Evolutionary conservation across 2,888 invertebrate species (phyloP).

Genomic region (Hedya salicella): DNA sequence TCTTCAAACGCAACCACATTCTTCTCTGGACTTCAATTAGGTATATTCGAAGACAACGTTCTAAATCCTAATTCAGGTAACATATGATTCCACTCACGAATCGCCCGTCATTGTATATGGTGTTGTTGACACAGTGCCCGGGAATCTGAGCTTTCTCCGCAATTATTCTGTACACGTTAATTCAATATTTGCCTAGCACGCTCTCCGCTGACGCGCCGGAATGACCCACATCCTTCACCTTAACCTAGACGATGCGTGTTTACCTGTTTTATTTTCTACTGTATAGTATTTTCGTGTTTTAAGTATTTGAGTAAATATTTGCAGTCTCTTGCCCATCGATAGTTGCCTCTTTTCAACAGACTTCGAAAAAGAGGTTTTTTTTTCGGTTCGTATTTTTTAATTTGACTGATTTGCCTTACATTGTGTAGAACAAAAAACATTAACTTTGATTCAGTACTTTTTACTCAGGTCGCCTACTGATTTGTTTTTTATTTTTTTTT

Average conservation of each 20-base stretch:
- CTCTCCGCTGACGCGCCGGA: conserved; percentile 59
- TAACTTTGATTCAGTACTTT: too few species aligned
- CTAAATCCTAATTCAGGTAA: conserved; percentile 7
- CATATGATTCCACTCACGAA: conserved; percentile 32
- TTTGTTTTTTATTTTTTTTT: too few species aligned
- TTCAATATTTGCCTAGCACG: conserved; percentile 80
- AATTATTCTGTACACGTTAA: conserved; percentile 79
- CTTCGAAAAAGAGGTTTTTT: too few species aligned
- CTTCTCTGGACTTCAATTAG: neutral
- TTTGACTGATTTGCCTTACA: too few species aligned
- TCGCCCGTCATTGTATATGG: conserved; percentile 35
- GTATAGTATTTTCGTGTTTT: neutral
- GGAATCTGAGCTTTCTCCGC: conserved; percentile 70
- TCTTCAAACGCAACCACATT: neutral
- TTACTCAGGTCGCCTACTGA: too few species aligned
- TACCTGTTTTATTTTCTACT: conserved; percentile 17
- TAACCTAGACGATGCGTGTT: conserved; percentile 53
- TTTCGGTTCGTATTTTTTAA: too few species aligned
- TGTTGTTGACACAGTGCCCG: conserved; percentile 44
- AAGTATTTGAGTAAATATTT: neutral
- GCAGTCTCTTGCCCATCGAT: neutral
- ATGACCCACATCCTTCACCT: conserved; percentile 72
- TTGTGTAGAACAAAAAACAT: too few species aligned
- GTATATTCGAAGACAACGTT: neutral
- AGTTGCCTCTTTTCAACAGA: too few species aligned